Evolutionary conservation across 2,888 invertebrate species (phyloP).

Genomic region (Epiblema foenella): DNA sequence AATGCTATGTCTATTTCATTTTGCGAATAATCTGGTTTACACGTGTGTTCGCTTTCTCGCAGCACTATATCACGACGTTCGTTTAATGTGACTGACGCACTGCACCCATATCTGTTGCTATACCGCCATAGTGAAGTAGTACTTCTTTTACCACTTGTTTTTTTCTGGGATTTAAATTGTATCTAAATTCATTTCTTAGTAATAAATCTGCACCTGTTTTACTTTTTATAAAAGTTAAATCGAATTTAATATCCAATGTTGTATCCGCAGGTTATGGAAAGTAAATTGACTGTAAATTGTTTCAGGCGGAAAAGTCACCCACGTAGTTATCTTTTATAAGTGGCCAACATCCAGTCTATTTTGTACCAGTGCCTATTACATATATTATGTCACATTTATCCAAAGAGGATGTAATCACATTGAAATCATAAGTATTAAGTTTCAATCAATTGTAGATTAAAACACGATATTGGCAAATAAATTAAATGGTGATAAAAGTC

Average conservation of each 20-base stretch:
- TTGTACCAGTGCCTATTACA: no score
- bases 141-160: not conserved
- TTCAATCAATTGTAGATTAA: no score
- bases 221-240: not conserved
- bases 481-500: no score
- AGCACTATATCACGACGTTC: constrained; percentile 6
- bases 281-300: no score
- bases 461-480: no score
- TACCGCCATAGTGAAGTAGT: not conserved
- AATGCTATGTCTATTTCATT: constrained; percentile 15
- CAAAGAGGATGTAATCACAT: no score
- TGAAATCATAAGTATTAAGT: no score
- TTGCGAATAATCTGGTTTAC: constrained; percentile 1
- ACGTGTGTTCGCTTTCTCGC: not conserved
- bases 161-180: constrained; percentile 4
- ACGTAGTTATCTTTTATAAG: no score
- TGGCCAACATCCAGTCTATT: no score
- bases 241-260: not conserved
- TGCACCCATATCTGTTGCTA: constrained; percentile 7
- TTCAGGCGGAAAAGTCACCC: no score
- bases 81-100: constrained; percentile 3
- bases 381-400: no score
- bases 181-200: constrained; percentile 2
- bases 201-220: not conserved
- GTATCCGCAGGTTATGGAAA: not conserved